phyloP scores from a whole-genome alignment of 37 sponge, comb jelly and placozoan species.

The Corticium candelabrum region DNA sequence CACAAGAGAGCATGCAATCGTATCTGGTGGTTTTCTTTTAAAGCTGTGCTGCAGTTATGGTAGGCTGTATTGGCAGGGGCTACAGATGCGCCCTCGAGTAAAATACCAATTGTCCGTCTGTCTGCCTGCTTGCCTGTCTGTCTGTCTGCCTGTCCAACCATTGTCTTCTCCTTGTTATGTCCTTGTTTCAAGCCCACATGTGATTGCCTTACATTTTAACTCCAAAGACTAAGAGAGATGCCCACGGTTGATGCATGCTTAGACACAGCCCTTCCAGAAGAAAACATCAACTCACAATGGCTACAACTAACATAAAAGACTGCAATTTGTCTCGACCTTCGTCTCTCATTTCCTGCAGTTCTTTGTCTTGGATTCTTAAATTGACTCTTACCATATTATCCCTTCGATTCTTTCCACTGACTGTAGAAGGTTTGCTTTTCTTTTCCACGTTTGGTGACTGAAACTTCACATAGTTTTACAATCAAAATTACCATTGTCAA shows the following conservation, averaged over 20 bases:
- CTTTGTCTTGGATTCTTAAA: conserved; percentile 63
- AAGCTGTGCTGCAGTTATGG: too few species aligned
- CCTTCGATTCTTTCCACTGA: background rate
- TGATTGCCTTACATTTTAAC: conserved; percentile 57
- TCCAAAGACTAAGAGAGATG: conserved; percentile 78
- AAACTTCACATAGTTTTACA: background rate
- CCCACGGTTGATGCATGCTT: conserved; percentile 99
- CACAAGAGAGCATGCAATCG: background rate
- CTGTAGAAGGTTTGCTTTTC: conserved; percentile 7
- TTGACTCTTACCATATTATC: background rate
- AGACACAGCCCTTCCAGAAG: conserved; percentile 92
- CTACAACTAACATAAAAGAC: too few species aligned
- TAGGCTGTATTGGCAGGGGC: too few species aligned
- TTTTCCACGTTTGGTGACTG: background rate
- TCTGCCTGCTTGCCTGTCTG: too few species aligned
- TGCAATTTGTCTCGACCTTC: conserved; percentile 35
- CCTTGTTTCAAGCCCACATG: background rate
- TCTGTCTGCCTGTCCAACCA: too few species aligned
- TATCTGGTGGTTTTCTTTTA: too few species aligned
- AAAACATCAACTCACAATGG: background rate
- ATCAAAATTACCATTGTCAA: background rate
- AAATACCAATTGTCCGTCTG: too few species aligned
- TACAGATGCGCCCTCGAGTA: too few species aligned
- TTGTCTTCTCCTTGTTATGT: too few species aligned
- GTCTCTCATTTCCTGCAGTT: conserved; percentile 76